These are phyloP conservation scores for Hydropotes inermis DNA, from an alignment of 2,113 vertebrate genomes.

Conservation along the genomic window DNA sequence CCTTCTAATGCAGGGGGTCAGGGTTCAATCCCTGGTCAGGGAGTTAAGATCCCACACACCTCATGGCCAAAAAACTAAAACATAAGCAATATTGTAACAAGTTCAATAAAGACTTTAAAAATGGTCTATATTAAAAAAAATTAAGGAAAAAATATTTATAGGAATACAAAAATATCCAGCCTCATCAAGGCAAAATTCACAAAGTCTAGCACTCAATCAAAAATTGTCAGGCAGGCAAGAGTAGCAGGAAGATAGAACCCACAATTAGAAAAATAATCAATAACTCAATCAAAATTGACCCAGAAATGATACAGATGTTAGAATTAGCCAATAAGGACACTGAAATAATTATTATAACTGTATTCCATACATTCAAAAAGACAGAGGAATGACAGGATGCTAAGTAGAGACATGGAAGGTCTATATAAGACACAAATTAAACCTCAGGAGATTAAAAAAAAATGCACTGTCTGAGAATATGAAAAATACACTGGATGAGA, in stretches of 20 bases:
- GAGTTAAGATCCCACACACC: not conserved
- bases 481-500: not conserved
- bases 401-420: not conserved
- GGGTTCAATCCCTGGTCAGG: not conserved
- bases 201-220: not conserved
- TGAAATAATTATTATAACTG: not conserved
- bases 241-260: not conserved
- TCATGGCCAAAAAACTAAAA: not conserved
- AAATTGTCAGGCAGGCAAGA: not conserved
- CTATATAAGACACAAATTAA: not conserved
- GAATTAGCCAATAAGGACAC: not conserved
- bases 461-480: not conserved
- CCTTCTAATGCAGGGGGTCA: not conserved
- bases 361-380: not conserved
- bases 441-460: not conserved
- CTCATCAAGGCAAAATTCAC: not conserved
- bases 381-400: not conserved
- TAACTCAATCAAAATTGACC: not conserved
- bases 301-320: not conserved
- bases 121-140: not conserved
- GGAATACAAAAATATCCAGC: not conserved
- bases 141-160: not conserved
- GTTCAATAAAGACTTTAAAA: not conserved
- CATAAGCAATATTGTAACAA: not conserved
- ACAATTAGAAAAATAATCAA: not conserved